Percentiles rank a stretch among this genome's conserved stretches.
Conservation (phyloP, 2,113 vertebrate genomes). For the Desmodus rotundus region DNA sequence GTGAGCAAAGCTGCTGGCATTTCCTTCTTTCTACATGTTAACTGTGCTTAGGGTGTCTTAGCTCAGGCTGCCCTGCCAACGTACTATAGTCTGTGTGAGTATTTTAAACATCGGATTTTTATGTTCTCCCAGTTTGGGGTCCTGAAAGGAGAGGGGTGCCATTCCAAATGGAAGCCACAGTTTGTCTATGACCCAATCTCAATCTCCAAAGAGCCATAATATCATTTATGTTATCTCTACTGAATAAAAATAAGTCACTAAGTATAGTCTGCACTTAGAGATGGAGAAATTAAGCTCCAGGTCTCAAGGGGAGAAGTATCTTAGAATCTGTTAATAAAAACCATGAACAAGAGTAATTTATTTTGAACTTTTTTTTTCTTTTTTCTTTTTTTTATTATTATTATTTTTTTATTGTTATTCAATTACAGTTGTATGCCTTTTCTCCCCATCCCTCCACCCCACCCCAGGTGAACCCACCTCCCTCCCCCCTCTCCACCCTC, state of each 20-base stretch:
- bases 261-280: neutral
- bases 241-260: neutral
- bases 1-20: fast-evolving
- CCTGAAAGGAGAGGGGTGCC: fast-evolving
- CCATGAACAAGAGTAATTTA: neutral
- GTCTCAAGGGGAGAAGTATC: neutral
- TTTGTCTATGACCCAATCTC: neutral
- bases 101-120: neutral
- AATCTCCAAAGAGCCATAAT: neutral
- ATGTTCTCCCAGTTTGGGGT: neutral
- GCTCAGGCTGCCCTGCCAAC: neutral
- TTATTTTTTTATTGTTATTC: too few relatives aligned
- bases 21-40: neutral
- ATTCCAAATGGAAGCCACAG: neutral
- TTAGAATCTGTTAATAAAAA: neutral
- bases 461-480: too few relatives aligned
- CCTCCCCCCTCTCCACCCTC: too few relatives aligned
- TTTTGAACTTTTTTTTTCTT: neutral
- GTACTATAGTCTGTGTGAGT: neutral
- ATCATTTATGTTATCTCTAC: neutral
- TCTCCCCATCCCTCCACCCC: too few relatives aligned
- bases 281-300: neutral
- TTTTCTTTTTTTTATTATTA: too few relatives aligned
- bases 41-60: neutral
- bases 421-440: too few relatives aligned